These are phyloP conservation scores for Arge pagana DNA, from an alignment of 2,888 invertebrate species.

Conservation along the genomic window DNA sequence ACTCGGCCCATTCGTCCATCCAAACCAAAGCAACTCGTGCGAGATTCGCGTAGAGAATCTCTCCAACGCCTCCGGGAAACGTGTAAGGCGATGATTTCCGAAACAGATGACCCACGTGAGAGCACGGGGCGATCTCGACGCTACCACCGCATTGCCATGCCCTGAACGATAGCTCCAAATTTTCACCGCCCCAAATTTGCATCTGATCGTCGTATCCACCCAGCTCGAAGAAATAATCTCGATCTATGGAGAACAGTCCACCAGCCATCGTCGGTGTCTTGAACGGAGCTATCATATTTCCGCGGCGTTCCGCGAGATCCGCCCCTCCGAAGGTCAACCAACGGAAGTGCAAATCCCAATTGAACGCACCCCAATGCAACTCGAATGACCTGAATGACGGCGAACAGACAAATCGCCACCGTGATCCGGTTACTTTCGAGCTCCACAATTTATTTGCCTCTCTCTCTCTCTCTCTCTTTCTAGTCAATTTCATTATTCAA, in stretches of 20 bases:
- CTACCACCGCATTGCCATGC: constrained; percentile 95
- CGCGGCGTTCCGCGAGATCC: constrained; percentile 66
- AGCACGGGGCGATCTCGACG: constrained; percentile 90
- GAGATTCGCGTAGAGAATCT: constrained; percentile 87
- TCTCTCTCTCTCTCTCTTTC: too few species aligned
- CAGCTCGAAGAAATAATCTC: constrained; percentile 82
- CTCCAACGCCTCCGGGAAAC: constrained; percentile 89
- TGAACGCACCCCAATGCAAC: constrained; percentile 97
- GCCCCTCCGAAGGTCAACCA: constrained; percentile 78
- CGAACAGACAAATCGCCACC: not conserved
- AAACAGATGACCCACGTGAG: constrained; percentile 92
- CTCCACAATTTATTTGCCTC: too few species aligned
- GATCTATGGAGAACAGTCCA: constrained; percentile 88
- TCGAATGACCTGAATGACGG: constrained; percentile 91
- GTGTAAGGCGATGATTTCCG: constrained; percentile 92
- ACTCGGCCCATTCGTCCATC: constrained; percentile 97
- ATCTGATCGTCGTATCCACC: constrained; percentile 75
- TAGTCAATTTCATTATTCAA: too few species aligned
- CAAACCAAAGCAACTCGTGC: constrained; percentile 94
- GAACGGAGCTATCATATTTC: constrained; percentile 71
- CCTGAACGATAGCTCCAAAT: constrained; percentile 94
- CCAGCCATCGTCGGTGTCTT: constrained; percentile 93
- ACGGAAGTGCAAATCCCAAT: constrained; percentile 94
- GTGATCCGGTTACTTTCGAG: too few species aligned
- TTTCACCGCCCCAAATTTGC: constrained; percentile 98